Base-by-base conservation (phyloP, 2,888 invertebrate species). In the Clitarchus hookeri region DNA sequence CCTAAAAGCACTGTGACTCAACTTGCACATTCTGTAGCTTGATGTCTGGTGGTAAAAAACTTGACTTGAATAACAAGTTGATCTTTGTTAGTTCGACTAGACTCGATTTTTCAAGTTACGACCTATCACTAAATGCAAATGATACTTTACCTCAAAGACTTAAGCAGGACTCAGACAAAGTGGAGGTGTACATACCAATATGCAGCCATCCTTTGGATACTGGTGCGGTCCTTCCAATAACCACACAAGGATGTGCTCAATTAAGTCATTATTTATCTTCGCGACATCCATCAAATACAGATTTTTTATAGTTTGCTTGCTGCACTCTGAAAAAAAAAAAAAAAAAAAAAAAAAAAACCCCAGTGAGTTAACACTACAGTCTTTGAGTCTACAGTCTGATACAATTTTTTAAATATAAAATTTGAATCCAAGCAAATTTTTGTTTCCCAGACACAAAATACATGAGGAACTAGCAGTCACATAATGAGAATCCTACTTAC, bases 221-320 rank as follows among this genome's bases (percentile, higher is more conserved):
- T 93, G 91, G 90, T 96, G 96, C 25, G 95, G 93, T 0, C 96
- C 96, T 85, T 93, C 92, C 6, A 95, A 94, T 88, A 97, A 94
- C 93, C 95, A 96, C 82, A 92, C 92, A 23, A 97, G 90, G 19
- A 95, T 93, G 44, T 94, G 92, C 90, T 97, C 96, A 83, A 97
- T 94, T 12, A 97, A 91, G 86, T 97, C 96, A 53, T 95, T 93
- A 91, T 97, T 96, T 77, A 97, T 95, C 92, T 94, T 95, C 89
- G 96, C 95, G 1, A 94, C 93, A 90, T 97, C 96, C 95, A 96
- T 95, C 44, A 96, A 91, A 89, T 94, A 96, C 90, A 97, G 92
- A 89, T 94, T 95, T 91, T 96, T 96, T 90, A 95, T 95, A 0
- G 96, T 95, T 83, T 91, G 92, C 87, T 92, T 93, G 78, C 93